Conservation (phyloP, 1,140 invertebrate genomes). For the Bombus superbus region DNA sequence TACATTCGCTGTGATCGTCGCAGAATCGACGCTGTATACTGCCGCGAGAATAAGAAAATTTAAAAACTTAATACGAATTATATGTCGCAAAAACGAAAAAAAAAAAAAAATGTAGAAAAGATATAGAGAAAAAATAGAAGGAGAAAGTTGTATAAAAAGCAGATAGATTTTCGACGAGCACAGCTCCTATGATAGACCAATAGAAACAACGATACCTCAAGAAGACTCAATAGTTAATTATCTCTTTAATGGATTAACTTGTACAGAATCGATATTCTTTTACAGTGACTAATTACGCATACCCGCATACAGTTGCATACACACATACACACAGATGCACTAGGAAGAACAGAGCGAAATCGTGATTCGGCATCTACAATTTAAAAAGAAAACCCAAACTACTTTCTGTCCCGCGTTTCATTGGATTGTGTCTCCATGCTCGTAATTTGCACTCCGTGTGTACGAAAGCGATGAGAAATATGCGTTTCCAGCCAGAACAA, state of each 20-base stretch:
- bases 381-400: conserved; percentile 10
- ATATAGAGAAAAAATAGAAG: background rate
- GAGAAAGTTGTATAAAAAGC: conserved; percentile 4
- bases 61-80: background rate
- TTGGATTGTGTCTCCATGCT: conserved; percentile 72
- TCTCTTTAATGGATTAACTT: conserved; percentile 78
- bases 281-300: conserved; percentile 74
- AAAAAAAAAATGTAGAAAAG: background rate
- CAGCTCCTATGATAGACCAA: conserved; percentile 81
- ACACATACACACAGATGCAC: conserved; percentile 42
- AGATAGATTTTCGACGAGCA: conserved; percentile 67
- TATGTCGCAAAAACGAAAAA: background rate
- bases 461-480: conserved; percentile 64
- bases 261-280: conserved; percentile 83
- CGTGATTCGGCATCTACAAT: conserved; percentile 47
- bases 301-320: conserved; percentile 26
- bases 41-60: conserved; percentile 41
- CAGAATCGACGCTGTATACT: conserved; percentile 57
- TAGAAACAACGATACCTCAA: conserved; percentile 84
- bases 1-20: conserved; percentile 71
- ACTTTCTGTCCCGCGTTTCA: conserved; percentile 48
- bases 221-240: conserved; percentile 83
- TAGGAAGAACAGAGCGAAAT: conserved; percentile 49
- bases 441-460: conserved; percentile 70
- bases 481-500: conserved; percentile 60